A percentile compares a stretch with the other conserved stretches of the same genome.
Conservation (phyloP, 2,888 invertebrate genomes). For the Protophormia terraenovae region DNA sequence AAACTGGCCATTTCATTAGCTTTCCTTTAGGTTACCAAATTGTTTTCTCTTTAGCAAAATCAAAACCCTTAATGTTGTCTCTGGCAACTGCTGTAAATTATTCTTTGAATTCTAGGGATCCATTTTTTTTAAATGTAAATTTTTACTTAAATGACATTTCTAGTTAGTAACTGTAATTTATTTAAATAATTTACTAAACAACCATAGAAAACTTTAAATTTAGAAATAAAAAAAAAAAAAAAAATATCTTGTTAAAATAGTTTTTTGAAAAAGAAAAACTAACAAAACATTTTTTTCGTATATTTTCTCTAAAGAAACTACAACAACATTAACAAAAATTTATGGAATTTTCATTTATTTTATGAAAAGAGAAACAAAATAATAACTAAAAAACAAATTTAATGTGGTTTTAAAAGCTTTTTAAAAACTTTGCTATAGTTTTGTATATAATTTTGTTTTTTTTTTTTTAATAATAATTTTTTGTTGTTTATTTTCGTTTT, state of each 20-base stretch:
- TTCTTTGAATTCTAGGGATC: no score
- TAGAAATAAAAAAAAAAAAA: no score
- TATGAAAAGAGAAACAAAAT: not conserved
- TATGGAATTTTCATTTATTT: conserved; percentile 33
- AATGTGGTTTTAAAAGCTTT: conserved; percentile 53
- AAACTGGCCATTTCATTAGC: not conserved
- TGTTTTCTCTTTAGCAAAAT: no score
- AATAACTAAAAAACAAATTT: conserved; percentile 10
- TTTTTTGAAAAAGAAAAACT: not conserved
- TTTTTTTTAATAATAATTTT: conserved; percentile 3
- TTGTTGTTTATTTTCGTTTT: conserved; percentile 7
- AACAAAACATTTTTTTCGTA: not conserved
- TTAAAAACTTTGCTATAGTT: conserved; percentile 34
- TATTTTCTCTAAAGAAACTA: not conserved
- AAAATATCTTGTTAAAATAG: conserved; percentile 23
- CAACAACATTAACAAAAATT: conserved; percentile 7
- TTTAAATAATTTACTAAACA: conserved; percentile 39
- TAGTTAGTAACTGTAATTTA: conserved; percentile 7
- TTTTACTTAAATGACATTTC: conserved; percentile 31
- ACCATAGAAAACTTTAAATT: conserved; percentile 8
- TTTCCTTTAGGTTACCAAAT: not conserved
- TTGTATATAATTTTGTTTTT: not conserved
- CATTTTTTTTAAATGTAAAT: no score
- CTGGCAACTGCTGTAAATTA: no score
- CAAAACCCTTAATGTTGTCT: not conserved